phyloP scores from a whole-genome alignment of 1,140 invertebrate genomes.

The Pectinophora gossypiella region DNA sequence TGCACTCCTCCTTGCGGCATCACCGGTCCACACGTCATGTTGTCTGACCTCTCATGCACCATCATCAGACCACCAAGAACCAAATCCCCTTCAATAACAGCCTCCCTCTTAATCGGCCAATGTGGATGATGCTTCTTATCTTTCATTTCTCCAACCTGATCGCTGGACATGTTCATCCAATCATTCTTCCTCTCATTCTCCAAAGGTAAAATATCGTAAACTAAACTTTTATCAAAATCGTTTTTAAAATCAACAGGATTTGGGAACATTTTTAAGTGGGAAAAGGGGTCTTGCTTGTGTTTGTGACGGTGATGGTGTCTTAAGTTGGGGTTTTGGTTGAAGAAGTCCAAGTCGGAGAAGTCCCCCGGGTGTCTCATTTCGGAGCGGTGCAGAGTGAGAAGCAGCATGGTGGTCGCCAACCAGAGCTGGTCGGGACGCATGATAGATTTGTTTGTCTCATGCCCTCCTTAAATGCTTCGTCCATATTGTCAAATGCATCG shows the following conservation, averaged over 20 bases:
- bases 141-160: constrained; percentile 51
- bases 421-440: constrained; percentile 49
- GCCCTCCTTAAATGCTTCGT: constrained; percentile 33
- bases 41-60: constrained; percentile 88
- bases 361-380: constrained; percentile 40
- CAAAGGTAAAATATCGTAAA: constrained; percentile 11
- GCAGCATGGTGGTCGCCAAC: constrained; percentile 43
- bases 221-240: constrained; percentile 18
- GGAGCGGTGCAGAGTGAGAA: constrained; percentile 31
- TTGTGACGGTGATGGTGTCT: constrained; percentile 57
- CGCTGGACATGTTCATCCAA: constrained; percentile 49
- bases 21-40: constrained; percentile 89
- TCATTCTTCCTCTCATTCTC: constrained; percentile 27
- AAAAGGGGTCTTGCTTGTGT: constrained; percentile 32
- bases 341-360: constrained; percentile 18
- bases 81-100: constrained; percentile 89
- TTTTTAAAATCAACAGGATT: no score
- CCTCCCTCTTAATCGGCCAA: constrained; percentile 93
- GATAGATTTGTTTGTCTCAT: constrained; percentile 44
- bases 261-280: constrained; percentile 17
- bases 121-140: constrained; percentile 57
- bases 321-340: constrained; percentile 24
- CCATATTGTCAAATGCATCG: constrained; percentile 27
- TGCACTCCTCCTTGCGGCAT: constrained; percentile 97
- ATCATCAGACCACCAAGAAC: constrained; percentile 95